These are phyloP conservation scores for Cyprinus carpio DNA, from an alignment of 2,113 vertebrate genomes.

Conservation along the genomic window DNA sequence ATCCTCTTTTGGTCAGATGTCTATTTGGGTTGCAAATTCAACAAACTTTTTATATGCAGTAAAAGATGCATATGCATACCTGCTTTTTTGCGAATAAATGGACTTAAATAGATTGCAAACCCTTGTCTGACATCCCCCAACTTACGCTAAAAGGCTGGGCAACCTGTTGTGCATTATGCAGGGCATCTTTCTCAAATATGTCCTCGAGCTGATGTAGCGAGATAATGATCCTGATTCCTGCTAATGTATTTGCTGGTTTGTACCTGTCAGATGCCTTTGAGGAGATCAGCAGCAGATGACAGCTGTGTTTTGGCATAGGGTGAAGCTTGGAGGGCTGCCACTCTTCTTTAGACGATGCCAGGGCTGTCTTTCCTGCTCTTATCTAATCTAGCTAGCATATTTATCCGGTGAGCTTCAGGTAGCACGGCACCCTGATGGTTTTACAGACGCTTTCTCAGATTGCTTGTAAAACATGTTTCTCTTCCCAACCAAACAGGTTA, in stretches of 20 bases:
- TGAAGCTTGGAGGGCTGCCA: slow-evolving; percentile 47
- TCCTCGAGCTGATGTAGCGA: background rate
- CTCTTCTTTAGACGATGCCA: slow-evolving; percentile 16
- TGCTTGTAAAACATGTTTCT: slow-evolving; percentile 40
- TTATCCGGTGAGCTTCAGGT: slow-evolving; percentile 40
- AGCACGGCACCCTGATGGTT: slow-evolving; percentile 27
- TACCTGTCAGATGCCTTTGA: slow-evolving; percentile 34
- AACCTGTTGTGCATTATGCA: slow-evolving; percentile 1
- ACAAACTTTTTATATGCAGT: background rate
- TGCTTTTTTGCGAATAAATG: background rate
- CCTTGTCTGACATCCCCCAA: background rate
- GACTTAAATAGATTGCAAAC: background rate
- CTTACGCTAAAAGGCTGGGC: background rate
- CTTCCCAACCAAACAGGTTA: slow-evolving; percentile 34
- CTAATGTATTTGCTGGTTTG: slow-evolving; percentile 34
- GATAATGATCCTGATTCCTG: slow-evolving; percentile 32
- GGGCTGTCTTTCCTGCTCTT: slow-evolving; percentile 35
- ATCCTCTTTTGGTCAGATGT: background rate
- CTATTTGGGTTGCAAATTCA: background rate
- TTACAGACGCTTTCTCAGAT: slow-evolving; percentile 20
- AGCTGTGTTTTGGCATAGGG: slow-evolving; percentile 27
- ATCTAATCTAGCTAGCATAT: slow-evolving; percentile 50
- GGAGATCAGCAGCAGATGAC: slow-evolving; percentile 22
- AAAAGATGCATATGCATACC: background rate
- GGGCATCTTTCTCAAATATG: background rate